Base-by-base conservation (phyloP, 2,888 invertebrate genomes). In the Itoplectis maculator region DNA sequence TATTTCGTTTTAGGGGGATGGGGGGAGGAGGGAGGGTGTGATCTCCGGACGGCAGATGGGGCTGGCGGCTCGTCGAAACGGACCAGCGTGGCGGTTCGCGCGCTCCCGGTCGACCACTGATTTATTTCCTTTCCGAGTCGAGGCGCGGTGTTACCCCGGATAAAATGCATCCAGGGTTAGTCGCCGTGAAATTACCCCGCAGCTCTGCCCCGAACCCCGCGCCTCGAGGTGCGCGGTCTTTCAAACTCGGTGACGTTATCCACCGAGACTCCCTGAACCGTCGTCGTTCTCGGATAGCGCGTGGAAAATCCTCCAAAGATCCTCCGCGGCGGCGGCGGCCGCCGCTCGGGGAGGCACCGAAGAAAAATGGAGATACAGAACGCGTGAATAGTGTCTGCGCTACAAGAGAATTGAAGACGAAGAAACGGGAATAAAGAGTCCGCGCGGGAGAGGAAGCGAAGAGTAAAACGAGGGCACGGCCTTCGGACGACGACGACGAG, bases 111-210 rank as follows among this genome's bases (percentile, higher is more conserved):
- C 18, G 72, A 70, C 78, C 66, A 69, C 81, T 85, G 84, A 84
- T 83, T 83, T 88, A 87, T 88, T 85, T 86, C 74, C 70, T 69
- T 77, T 79, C 54, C 81, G 81, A 84, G 79, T 72, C 74, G 83
- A 79, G n/a, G 84, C 37, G 84, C 37, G 75, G 86, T 79, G 79
- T 84, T 86, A 86, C 84, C 81, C 76, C 59, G 84, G 77, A 83
- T 86, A 85, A 88, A 89, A 89, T 87, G 88, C 86, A 88, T 87
- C 88, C 83, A 78, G 86, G 84, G 88, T 86, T 88, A 90, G 88
- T 88, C 88, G 86, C 87, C 89, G 89, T 89, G 88, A 90, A 90
- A 90, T 91, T 89, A 88, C 87, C 86, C 84, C 82, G 29, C 76
- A 85, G 70, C 82, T n/a, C n/a, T 85, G 84, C 85, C 79, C 73